phyloP scores from a whole-genome alignment of 1,140 invertebrate genomes.

The Drosophila prosaltans region DNA sequence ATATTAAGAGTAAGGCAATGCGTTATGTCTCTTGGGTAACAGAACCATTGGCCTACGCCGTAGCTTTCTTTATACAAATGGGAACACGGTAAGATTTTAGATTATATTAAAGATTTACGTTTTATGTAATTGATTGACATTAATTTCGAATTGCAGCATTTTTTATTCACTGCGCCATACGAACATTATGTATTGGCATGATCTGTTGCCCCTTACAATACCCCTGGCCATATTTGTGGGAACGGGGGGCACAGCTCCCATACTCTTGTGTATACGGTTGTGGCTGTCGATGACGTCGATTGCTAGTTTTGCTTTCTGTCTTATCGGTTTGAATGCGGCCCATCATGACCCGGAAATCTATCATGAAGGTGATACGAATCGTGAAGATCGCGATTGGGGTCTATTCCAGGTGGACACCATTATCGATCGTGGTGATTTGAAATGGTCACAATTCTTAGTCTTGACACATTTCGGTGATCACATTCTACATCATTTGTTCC shows the following conservation, averaged over 20 bases:
- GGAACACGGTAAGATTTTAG: slow-evolving; percentile 60
- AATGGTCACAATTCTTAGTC: slow-evolving; percentile 87
- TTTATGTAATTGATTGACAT: neutral
- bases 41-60: slow-evolving; percentile 84
- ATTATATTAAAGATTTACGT: neutral
- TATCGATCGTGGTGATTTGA: slow-evolving; percentile 89
- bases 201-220: slow-evolving; percentile 84
- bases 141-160: slow-evolving; percentile 54
- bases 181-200: slow-evolving; percentile 78
- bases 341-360: slow-evolving; percentile 93
- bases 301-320: slow-evolving; percentile 86
- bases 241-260: slow-evolving; percentile 47
- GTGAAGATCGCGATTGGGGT: slow-evolving; percentile 89
- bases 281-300: slow-evolving; percentile 86
- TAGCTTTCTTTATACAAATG: slow-evolving; percentile 81
- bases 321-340: slow-evolving; percentile 89
- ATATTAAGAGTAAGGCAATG: slow-evolving; percentile 82
- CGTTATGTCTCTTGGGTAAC: slow-evolving; percentile 84
- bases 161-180: slow-evolving; percentile 65
- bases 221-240: slow-evolving; percentile 84
- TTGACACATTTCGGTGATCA: slow-evolving; percentile 91
- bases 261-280: slow-evolving; percentile 79
- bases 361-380: slow-evolving; percentile 90
- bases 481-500: slow-evolving; percentile 91
- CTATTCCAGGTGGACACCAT: slow-evolving; percentile 90